phyloP scores from a whole-genome alignment of 2,797 vertebrate species.

The Gorsachius magnificus region DNA sequence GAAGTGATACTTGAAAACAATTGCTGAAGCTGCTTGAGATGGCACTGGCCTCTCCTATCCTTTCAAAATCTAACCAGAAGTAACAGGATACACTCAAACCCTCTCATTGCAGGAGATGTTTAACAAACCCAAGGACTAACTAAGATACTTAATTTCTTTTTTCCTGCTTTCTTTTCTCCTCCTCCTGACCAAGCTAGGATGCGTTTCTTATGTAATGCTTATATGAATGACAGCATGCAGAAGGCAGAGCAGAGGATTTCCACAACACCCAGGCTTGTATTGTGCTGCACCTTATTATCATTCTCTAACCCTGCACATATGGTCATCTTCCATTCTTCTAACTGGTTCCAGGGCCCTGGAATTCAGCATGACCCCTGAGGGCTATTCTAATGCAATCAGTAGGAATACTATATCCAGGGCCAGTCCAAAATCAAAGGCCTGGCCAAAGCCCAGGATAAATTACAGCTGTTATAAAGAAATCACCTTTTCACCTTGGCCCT shows the following conservation, averaged over 20 bases:
- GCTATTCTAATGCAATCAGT: constrained; percentile 85
- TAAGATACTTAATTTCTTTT: constrained; percentile 51
- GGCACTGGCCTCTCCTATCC: background rate
- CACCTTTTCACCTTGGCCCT: constrained; percentile 75
- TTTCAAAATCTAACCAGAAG: constrained; percentile 8
- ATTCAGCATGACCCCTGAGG: constrained; percentile 83
- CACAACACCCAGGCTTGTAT: constrained; percentile 48
- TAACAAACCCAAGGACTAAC: constrained; percentile 53
- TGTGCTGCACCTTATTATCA: constrained; percentile 65
- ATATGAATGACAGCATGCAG: constrained; percentile 50
- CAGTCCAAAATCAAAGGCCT: constrained; percentile 77
- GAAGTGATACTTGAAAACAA: background rate
- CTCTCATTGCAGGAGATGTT: background rate
- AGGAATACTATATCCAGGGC: constrained; percentile 78
- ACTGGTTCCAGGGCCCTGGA: constrained; percentile 91
- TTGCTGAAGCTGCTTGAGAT: background rate
- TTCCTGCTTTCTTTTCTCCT: constrained; percentile 12
- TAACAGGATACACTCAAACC: background rate
- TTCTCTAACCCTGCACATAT: constrained; percentile 73
- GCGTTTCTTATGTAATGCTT: constrained; percentile 28
- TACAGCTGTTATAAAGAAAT: constrained; percentile 78
- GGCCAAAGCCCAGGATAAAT: constrained; percentile 76
- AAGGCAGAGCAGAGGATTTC: constrained; percentile 63
- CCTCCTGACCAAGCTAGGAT: background rate
- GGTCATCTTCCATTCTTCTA: constrained; percentile 86